Evolutionary conservation across 2,113 vertebrate species (phyloP).

Genomic region (Amphiprion ocellaris): DNA sequence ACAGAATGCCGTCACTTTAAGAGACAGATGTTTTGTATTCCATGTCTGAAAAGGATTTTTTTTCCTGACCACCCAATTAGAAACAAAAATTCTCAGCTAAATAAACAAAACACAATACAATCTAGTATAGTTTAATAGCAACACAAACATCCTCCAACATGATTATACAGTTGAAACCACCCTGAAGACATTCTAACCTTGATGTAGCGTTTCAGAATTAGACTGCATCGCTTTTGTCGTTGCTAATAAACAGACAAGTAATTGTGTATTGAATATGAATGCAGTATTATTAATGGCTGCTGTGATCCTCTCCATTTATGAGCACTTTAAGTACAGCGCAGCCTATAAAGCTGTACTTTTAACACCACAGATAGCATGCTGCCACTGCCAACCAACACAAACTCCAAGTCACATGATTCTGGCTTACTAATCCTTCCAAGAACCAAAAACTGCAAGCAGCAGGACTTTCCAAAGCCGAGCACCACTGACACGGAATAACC

Average conservation of each 20-base stretch:
- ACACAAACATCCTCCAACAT: background rate
- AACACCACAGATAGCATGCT: conserved; percentile 38
- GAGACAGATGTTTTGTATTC: too few species aligned
- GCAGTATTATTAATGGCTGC: background rate
- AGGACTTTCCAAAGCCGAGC: conserved; percentile 54
- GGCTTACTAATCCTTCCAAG: conserved; percentile 56
- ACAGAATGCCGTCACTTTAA: too few species aligned
- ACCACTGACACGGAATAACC: conserved; percentile 29
- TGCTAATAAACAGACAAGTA: background rate
- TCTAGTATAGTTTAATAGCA: background rate
- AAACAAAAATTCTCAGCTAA: background rate
- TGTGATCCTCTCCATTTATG: conserved; percentile 8
- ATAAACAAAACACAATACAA: background rate
- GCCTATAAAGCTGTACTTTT: conserved; percentile 28
- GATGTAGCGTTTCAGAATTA: background rate
- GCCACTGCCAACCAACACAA: conserved; percentile 54
- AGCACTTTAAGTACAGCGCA: conserved; percentile 23
- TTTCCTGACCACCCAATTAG: background rate
- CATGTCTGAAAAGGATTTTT: background rate
- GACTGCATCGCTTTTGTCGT: background rate
- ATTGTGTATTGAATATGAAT: background rate
- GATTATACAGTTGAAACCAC: background rate
- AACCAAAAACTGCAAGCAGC: conserved; percentile 34
- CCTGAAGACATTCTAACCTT: background rate
- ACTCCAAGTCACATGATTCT: conserved; percentile 42